Base-by-base conservation (phyloP, 2,888 invertebrate genomes). In the Scotopteryx bipunctaria region DNA sequence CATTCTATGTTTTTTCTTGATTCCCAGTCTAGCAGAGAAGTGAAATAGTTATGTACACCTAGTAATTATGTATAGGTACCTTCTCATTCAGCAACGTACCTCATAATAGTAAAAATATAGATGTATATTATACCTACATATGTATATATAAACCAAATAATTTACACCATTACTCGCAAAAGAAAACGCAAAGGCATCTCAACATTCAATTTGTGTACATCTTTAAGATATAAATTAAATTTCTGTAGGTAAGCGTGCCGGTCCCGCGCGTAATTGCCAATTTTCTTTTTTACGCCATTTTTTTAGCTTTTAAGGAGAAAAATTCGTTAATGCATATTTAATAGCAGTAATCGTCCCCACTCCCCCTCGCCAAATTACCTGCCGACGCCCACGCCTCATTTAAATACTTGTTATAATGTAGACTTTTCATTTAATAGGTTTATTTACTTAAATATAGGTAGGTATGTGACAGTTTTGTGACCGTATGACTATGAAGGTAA, bases 291-390 rank as follows among this genome's bases (percentile, higher is more conserved):
- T 86, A 86, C 86, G 84, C 84, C 86, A 78, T 58, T 86, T 88
- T 83, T 87, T 83, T 81, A 82, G 86, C 86, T 87, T 88, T 86
- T 88, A 85, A 89, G 75, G 72, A 86, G 87, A 82, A 89, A 88
- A 90, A 88, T 88, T 87, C 89, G 89, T 89, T 90, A 90, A 86
- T 90, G 88, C 86, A 90, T 89, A 90, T 88, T 90, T 90, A 88
- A 90, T 88, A 82, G 87, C 70, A 57, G 66, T 89, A 89, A 89
- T 88, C 87, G 86, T 74, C 83, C 77, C 83, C n/a, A n/a, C n/a
- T 75, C 83, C 81, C 74, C 75, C 78, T 73, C 64, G 66, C 69
- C 59, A 69, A 70, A 73, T 76, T 73, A 73, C 60, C 61, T 55
- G 69, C 64, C 64, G 65, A 64, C 68, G 67, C 69, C 69, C 64